These are phyloP conservation scores for Lissonota sp. DNA, from an alignment of 2,888 invertebrate genomes.

Conservation along the genomic window DNA sequence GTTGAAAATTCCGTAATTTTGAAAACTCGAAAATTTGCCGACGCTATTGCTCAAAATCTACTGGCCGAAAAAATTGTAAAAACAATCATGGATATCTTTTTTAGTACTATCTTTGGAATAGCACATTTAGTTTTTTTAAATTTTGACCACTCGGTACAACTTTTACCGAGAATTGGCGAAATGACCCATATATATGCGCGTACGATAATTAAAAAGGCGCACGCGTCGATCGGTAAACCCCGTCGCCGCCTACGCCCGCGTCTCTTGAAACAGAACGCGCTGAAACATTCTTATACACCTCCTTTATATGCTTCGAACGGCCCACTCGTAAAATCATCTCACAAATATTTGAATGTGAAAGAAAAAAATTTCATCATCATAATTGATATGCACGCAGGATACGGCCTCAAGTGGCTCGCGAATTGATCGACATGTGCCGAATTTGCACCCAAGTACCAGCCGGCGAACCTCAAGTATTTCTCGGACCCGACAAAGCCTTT, in stretches of 20 bases:
- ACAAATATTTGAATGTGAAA: conserved; percentile 3
- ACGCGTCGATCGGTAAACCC: no score
- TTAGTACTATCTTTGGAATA: no score
- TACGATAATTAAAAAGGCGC: no score
- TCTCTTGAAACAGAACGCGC: neutral
- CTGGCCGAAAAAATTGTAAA: no score
- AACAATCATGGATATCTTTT: no score
- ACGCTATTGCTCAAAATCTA: no score
- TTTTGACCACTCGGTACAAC: no score
- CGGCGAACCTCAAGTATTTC: conserved; percentile 95
- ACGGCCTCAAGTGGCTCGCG: conserved; percentile 96
- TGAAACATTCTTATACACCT: neutral
- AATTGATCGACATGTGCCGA: conserved; percentile 97
- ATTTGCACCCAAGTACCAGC: conserved; percentile 95
- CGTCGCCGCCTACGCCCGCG: neutral
- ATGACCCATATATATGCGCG: no score
- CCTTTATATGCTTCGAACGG: neutral
- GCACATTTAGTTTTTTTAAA: no score
- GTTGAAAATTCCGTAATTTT: no score
- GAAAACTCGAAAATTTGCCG: no score
- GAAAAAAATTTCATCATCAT: neutral
- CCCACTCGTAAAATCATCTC: neutral
- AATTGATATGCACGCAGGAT: conserved; percentile 87
- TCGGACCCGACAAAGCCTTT: conserved; percentile 97
- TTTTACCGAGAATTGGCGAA: no score